Conservation (phyloP, 2,797 vertebrate species). For the Chaunax sp. region DNA sequence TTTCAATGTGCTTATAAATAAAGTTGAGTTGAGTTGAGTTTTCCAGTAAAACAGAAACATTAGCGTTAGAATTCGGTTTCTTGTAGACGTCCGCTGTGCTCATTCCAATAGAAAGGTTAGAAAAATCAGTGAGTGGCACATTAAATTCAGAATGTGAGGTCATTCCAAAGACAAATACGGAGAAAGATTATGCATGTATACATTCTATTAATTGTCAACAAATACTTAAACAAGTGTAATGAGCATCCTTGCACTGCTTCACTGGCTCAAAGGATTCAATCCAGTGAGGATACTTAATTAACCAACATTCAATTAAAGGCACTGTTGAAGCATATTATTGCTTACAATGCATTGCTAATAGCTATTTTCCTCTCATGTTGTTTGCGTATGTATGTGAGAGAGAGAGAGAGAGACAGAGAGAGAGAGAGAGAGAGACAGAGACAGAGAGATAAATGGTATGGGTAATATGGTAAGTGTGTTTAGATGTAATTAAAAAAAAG, state of each 20-base stretch:
- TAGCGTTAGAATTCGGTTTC: background rate
- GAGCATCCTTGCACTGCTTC: slow-evolving; percentile 6
- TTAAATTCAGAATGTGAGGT: background rate
- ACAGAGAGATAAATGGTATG: too few relatives aligned
- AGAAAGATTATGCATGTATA: background rate
- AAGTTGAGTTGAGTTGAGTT: too few relatives aligned
- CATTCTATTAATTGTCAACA: slow-evolving; percentile 11
- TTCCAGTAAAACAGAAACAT: background rate
- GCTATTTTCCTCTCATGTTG: slow-evolving; percentile 30
- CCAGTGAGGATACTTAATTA: slow-evolving; percentile 52
- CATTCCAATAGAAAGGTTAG: background rate
- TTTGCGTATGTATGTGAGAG: background rate
- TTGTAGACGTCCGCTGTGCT: background rate
- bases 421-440: background rate
- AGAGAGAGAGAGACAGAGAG: background rate
- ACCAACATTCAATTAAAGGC: slow-evolving; percentile 60
- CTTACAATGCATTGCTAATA: slow-evolving; percentile 43
- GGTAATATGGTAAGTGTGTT: slow-evolving; percentile 21
- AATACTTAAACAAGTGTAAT: background rate
- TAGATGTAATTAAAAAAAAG: slow-evolving; percentile 30
- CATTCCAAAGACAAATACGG: background rate
- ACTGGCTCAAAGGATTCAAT: slow-evolving; percentile 39
- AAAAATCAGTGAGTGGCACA: background rate
- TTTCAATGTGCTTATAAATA: too few relatives aligned
- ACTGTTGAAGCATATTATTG: slow-evolving; percentile 50